A percentile compares a stretch with the other conserved stretches of the same genome.
Conservation (phyloP, 2,888 invertebrate species). For the Microctonus hyperodae region DNA sequence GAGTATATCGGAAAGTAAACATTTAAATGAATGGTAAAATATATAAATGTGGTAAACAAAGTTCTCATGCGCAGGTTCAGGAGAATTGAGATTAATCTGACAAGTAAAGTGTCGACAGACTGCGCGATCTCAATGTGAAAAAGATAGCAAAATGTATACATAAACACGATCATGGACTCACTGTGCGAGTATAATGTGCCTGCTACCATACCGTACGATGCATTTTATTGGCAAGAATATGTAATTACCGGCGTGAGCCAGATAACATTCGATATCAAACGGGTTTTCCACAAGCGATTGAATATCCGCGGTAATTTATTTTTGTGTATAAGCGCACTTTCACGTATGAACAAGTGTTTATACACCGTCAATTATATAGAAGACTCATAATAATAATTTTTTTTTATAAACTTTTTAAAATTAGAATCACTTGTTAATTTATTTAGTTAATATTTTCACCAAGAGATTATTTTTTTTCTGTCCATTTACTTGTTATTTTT, state of each 20-base stretch:
- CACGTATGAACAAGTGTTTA: neutral
- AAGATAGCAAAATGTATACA: slow-evolving; percentile 26
- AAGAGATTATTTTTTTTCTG: no score
- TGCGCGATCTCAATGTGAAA: slow-evolving; percentile 15
- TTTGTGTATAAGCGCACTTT: slow-evolving; percentile 5
- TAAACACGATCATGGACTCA: slow-evolving; percentile 27
- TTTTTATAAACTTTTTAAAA: no score
- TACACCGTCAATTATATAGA: neutral
- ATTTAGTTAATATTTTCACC: no score
- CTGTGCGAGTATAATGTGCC: slow-evolving; percentile 20
- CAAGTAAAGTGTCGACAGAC: slow-evolving; percentile 26
- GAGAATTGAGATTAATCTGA: slow-evolving; percentile 24
- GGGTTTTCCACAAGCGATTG: slow-evolving; percentile 38
- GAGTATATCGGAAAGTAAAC: neutral
- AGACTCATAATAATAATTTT: no score
- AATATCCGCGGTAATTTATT: slow-evolving; percentile 31
- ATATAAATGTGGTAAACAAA: neutral
- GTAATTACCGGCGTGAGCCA: slow-evolving; percentile 42
- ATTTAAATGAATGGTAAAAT: neutral
- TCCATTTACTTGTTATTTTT: no score
- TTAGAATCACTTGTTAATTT: no score
- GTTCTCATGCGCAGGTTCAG: slow-evolving; percentile 1
- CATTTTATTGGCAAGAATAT: slow-evolving; percentile 35
- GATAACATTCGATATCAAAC: slow-evolving; percentile 43
- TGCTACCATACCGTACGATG: slow-evolving; percentile 25